Evolutionary conservation across 2,113 vertebrate species (phyloP), one percentile per base, ranked within the genome.

Genomic region (Crotalus tigris): DNA sequence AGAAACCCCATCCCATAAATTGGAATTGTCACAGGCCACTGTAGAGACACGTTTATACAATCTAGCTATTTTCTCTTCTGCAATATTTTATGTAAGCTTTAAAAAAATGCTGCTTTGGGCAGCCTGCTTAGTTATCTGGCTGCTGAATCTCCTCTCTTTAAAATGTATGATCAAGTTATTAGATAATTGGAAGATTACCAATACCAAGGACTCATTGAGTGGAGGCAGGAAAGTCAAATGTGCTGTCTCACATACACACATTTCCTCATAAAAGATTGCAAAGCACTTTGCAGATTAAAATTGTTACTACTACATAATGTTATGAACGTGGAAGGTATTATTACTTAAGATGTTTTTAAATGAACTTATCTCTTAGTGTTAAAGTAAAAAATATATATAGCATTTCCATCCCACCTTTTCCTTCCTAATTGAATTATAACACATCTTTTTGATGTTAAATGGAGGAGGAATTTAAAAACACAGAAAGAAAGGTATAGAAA

Each of bases 1-100:
- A 93, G 92, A 93, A 93, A 90, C 81, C 81, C 92, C 57, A 93
- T 93, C 81, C 92, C 92, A 93, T 93, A 90, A 93, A 93, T 93
- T 93, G 92, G 89, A 93, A 93, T 93, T 93, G 92, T 85, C 81
- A 51, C 81, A 93, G 81, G 86, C 89, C 89, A 93, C 75, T 64
- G n/a, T 93, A 87, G 13, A 87, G 92, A 93, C 81, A 87, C 89
- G 46, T 90, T 87, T 93, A 90, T 87, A 90, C 92, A 93, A 93
- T 90, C 49, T 33, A 93, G 92, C 92, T 90, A 90, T 90, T 93
- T 93, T 64, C 92, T 93, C 57, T 90, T 90, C 58, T 87, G 89
- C 46, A 93, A 93, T 93, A 93, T 90, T 93, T 93, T 90, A 93
- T 93, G 89, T 87, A 87, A 87, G 89, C 57, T 64, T 59, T 46